Conservation (phyloP, 92 coral and sea anemone genomes). For the Bergia sp. region DNA sequence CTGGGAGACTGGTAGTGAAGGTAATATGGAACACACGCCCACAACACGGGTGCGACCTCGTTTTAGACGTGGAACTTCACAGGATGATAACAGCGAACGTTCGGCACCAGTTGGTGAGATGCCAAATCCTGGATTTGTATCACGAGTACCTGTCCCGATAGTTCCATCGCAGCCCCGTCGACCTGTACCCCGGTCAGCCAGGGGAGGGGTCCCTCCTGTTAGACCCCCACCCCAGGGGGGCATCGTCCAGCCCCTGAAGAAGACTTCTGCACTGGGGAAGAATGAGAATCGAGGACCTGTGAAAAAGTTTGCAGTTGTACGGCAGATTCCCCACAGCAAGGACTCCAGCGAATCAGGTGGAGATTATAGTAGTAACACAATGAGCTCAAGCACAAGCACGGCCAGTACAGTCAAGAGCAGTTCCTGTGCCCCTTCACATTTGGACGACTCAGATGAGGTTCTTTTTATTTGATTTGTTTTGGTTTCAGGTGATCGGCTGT, state of each 20-base stretch:
- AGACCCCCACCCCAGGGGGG: slow-evolving; percentile 65
- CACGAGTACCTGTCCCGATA: slow-evolving; percentile 80
- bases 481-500: background rate
- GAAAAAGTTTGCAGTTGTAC: slow-evolving; percentile 97
- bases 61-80: slow-evolving; percentile 59
- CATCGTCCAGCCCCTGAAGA: slow-evolving; percentile 90
- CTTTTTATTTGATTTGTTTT: slow-evolving; percentile 35
- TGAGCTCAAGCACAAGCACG: slow-evolving; percentile 95
- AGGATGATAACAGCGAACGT: slow-evolving; percentile 68
- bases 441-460: slow-evolving; percentile 84
- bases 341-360: slow-evolving; percentile 64
- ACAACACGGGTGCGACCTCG: slow-evolving; percentile 83
- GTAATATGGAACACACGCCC: slow-evolving; percentile 75
- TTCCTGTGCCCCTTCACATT: slow-evolving; percentile 80
- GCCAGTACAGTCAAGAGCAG: slow-evolving; percentile 99
- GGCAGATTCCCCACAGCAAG: slow-evolving; percentile 90
- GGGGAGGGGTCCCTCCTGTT: slow-evolving; percentile 73
- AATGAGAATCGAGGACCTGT: slow-evolving; percentile 83
- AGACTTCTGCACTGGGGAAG: slow-evolving; percentile 81
- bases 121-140: slow-evolving; percentile 70
- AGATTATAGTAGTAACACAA: slow-evolving; percentile 87
- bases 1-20: slow-evolving; percentile 94
- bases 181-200: slow-evolving; percentile 74
- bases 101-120: slow-evolving; percentile 62
- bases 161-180: slow-evolving; percentile 91